Conservation (phyloP, 2,797 vertebrate species). For the Remorina albescens region DNA sequence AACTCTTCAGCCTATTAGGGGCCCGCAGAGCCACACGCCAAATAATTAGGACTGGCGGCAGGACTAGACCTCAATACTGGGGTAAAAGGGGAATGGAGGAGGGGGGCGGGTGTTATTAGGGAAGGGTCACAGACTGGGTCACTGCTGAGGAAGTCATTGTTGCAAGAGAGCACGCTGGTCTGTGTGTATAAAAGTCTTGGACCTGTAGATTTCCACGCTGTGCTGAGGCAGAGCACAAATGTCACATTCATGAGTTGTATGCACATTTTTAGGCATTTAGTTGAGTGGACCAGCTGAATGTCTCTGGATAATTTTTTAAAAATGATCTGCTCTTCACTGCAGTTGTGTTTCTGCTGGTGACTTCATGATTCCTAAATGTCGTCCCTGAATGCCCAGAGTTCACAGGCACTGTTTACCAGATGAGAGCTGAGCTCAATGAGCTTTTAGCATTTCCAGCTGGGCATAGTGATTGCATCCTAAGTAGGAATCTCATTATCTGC, state of each 20-base stretch:
- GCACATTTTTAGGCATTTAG: neutral
- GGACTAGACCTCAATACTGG: slow-evolving; percentile 67
- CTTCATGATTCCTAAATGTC: neutral
- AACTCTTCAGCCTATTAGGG: slow-evolving; percentile 82
- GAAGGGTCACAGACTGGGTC: slow-evolving; percentile 58
- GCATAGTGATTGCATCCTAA: slow-evolving; percentile 31
- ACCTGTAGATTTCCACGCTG: slow-evolving; percentile 23
- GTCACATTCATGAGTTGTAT: slow-evolving; percentile 7
- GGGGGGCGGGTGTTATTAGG: slow-evolving; percentile 47
- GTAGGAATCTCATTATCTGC: slow-evolving; percentile 35
- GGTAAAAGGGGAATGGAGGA: slow-evolving; percentile 49
- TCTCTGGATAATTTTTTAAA: neutral
- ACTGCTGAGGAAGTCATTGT: slow-evolving; percentile 56
- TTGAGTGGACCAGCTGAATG: neutral
- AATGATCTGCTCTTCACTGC: slow-evolving; percentile 9
- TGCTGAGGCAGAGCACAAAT: slow-evolving; percentile 7
- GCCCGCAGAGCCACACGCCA: slow-evolving; percentile 74
- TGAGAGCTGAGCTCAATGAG: slow-evolving; percentile 36
- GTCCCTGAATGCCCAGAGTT: slow-evolving; percentile 27
- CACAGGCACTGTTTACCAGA: slow-evolving; percentile 30
- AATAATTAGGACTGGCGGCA: slow-evolving; percentile 84
- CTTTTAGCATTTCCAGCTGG: slow-evolving; percentile 56
- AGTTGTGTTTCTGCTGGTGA: slow-evolving; percentile 12
- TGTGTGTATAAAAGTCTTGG: slow-evolving; percentile 28
- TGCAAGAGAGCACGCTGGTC: slow-evolving; percentile 17